These are phyloP conservation scores for Apostichopus japonicus DNA, from an alignment of 35 echinoderm and acorn worm genomes.

Conservation along the genomic window DNA sequence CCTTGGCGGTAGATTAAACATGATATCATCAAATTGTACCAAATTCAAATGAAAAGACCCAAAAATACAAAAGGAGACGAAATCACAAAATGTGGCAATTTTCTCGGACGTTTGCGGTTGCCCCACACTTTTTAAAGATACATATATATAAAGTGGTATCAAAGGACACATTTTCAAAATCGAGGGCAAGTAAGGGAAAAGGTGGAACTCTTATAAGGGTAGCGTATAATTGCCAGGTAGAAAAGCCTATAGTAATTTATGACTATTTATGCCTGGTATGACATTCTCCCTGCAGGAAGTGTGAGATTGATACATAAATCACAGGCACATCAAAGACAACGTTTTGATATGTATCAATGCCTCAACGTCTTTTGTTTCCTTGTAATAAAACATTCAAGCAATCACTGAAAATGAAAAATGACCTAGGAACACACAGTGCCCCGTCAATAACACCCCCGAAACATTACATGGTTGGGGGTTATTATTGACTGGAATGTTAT, in stretches of 20 bases:
- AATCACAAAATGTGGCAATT: too few species aligned
- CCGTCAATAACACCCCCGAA: constrained; percentile 1
- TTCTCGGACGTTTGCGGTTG: too few species aligned
- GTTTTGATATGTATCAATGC: not conserved
- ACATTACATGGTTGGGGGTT: not conserved
- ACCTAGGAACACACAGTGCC: not conserved
- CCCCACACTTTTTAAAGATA: too few species aligned
- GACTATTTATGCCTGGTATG: not conserved
- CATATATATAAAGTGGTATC: too few species aligned
- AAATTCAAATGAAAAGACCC: too few species aligned
- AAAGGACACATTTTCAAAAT: not conserved
- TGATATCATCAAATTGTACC: too few species aligned
- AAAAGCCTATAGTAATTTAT: not conserved
- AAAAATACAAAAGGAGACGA: too few species aligned
- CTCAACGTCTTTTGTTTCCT: not conserved
- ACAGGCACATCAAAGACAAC: not conserved
- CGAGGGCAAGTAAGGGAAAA: not conserved
- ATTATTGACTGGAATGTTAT: not conserved
- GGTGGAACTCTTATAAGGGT: not conserved
- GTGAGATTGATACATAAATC: not conserved
- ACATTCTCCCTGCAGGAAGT: not conserved
- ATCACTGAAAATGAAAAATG: constrained; percentile 6
- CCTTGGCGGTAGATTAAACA: too few species aligned
- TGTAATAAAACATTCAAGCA: not conserved
- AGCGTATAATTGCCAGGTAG: not conserved